Conservation (phyloP, 2,113 vertebrate species). For the Proteles cristata region DNA sequence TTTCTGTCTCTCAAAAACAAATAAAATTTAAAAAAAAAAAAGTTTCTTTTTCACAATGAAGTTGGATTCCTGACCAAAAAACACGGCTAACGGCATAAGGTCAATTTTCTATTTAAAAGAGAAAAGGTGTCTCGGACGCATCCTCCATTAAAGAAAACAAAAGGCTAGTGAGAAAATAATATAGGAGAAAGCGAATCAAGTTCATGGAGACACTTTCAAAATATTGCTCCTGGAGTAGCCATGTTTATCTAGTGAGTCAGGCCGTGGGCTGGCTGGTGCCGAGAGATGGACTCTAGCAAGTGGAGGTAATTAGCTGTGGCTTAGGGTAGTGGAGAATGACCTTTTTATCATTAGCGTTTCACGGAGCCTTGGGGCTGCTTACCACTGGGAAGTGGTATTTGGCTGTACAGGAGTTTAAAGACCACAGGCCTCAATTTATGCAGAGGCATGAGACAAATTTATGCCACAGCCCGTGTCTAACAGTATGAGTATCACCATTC, state of each 20-base stretch:
- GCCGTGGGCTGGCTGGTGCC: not conserved
- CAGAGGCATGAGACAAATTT: not conserved
- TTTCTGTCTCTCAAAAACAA: no score
- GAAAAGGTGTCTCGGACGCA: constrained; percentile 40
- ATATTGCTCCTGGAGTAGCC: constrained; percentile 73
- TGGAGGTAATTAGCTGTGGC: constrained; percentile 54
- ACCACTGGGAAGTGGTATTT: constrained; percentile 50
- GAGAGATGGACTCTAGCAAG: not conserved
- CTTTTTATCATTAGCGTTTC: not conserved
- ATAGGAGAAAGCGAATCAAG: constrained; percentile 53
- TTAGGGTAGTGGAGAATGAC: constrained; percentile 63
- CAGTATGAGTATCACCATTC: not conserved
- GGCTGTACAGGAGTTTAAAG: not conserved
- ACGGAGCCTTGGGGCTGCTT: constrained; percentile 40
- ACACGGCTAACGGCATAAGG: not conserved
- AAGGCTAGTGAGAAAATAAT: constrained; percentile 44
- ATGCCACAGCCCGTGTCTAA: not conserved
- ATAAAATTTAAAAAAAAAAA: no score
- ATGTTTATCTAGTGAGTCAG: constrained; percentile 76
- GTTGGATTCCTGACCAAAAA: constrained; percentile 42
- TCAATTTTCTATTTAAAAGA: constrained; percentile 50
- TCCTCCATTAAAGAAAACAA: not conserved
- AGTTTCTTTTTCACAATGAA: constrained; percentile 52
- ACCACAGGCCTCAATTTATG: constrained; percentile 15
- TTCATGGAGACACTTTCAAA: constrained; percentile 68